Evolutionary conservation across 2,888 invertebrate genomes (phyloP), one percentile per base, ranked within the genome.

Genomic region (Hydropsyche betteni): DNA sequence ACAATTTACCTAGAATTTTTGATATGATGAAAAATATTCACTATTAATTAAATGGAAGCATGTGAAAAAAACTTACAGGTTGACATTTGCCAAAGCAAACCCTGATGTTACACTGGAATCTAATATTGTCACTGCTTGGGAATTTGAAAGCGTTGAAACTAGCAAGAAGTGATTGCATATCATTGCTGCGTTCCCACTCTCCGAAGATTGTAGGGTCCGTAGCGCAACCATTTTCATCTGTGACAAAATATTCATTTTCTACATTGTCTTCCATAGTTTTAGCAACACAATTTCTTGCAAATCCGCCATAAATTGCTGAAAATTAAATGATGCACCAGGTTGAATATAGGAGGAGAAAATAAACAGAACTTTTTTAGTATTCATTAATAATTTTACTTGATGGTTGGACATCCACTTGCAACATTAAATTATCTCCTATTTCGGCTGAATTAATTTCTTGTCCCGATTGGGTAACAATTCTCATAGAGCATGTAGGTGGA

Each of bases 31-130:
- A 55, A 55, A 14, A 55, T 10, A 55, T 12, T 55, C 5, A 10
- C 1, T n/a, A 55, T 55, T 10, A 14, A 55, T 51, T 51, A 55
- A 55, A 55, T 8, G 4, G 6, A 55, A 55, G n/a, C 0, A 36
- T 51, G 50, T 3, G 4, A 38, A 16, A 33, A 34, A 72, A 69
- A 85, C 91, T 90, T 86, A 94, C 96, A 81, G 97, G 96, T 88
- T 96, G 97, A 84, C 97, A 97, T 86, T 92, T 94, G 83, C 96
- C 96, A 83, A 97, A 97, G 89, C 97, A 97, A 8, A 97, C 96
- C 77, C 96, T 90, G 81, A 97, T 96, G 84, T 97, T 97, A 84
- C 97, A 97, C 85, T 97, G 97, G 94, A 97, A 97, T 85, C 95
- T 88, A 81, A 97, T 95, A 82, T 95, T 96, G 82, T 97, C 96